A percentile compares a stretch with the other conserved stretches of the same genome.
These are phyloP conservation scores for Diabrotica undecimpunctata DNA, from an alignment of 1,140 invertebrate species.

Conservation along the genomic window DNA sequence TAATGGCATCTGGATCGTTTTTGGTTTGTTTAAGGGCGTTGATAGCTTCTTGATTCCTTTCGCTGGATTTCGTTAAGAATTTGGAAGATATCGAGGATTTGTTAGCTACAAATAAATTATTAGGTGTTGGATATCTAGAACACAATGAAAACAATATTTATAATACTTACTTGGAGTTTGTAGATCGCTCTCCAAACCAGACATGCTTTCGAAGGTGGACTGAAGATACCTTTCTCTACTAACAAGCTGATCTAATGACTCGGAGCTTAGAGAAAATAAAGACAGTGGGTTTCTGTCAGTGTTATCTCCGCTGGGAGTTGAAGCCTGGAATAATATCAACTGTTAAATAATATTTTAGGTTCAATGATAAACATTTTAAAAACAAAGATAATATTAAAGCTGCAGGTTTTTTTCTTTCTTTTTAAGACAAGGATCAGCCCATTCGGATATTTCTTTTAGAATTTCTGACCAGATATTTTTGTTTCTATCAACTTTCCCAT, in stretches of 20 bases:
- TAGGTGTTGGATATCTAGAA: too few relatives aligned
- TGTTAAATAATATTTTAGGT: too few relatives aligned
- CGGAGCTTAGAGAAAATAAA: slow-evolving; percentile 66
- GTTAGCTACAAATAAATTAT: slow-evolving; percentile 31
- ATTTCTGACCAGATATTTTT: too few relatives aligned
- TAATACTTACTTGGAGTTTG: slow-evolving; percentile 39
- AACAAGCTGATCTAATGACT: slow-evolving; percentile 66
- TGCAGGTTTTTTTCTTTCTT: too few relatives aligned
- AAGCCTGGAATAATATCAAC: slow-evolving; percentile 47
- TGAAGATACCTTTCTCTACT: slow-evolving; percentile 72
- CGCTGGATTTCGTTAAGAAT: slow-evolving; percentile 45
- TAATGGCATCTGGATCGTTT: slow-evolving; percentile 61
- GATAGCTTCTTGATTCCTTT: slow-evolving; percentile 53
- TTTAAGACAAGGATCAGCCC: too few relatives aligned
- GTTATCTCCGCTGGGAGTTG: slow-evolving; percentile 72
- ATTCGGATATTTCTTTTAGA: too few relatives aligned
- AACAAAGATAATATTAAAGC: not conserved
- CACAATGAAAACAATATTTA: not conserved
- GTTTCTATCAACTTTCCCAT: too few relatives aligned
- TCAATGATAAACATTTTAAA: not conserved
- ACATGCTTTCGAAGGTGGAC: slow-evolving; percentile 73
- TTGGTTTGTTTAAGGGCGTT: slow-evolving; percentile 55
- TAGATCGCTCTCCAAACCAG: slow-evolving; percentile 56
- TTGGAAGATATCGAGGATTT: slow-evolving; percentile 43
- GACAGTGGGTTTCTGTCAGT: slow-evolving; percentile 61